A percentile compares a stretch with the other conserved stretches of the same genome.
Evolutionary conservation across 1,140 invertebrate genomes (phyloP).

Genomic region (Drosophila oshimai): DNA sequence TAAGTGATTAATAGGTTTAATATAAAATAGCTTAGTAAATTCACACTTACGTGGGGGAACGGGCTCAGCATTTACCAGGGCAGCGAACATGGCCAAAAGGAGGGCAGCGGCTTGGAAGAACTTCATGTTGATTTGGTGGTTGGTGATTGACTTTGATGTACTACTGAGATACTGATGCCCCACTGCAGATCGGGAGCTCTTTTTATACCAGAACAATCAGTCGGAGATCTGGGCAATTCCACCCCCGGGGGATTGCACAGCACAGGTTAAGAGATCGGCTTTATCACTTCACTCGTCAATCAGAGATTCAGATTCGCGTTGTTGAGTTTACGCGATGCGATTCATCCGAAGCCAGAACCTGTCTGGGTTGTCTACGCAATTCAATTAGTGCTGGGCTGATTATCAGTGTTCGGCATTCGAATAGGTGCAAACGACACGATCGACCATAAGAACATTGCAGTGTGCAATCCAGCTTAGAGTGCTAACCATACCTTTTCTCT

Average conservation of each 20-base stretch:
- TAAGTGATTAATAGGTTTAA: neutral
- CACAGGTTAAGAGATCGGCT: conserved; percentile 60
- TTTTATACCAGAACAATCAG: conserved; percentile 37
- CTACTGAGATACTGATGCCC: conserved; percentile 45
- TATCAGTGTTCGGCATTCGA: conserved; percentile 18
- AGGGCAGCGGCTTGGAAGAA: conserved; percentile 68
- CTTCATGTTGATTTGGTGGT: conserved; percentile 45
- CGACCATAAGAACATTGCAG: conserved; percentile 18
- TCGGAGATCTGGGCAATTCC: conserved; percentile 48
- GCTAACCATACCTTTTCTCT: conserved; percentile 1
- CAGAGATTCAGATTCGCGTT: conserved; percentile 13
- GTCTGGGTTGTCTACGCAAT: conserved; percentile 57
- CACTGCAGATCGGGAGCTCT: conserved; percentile 6
- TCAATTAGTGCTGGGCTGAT: conserved; percentile 24
- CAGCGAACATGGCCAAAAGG: conserved; percentile 65
- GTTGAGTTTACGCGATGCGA: conserved; percentile 18
- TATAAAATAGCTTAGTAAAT: neutral
- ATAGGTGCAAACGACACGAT: neutral
- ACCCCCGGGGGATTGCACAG: conserved; percentile 16
- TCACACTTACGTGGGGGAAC: conserved; percentile 56
- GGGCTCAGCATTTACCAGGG: conserved; percentile 55
- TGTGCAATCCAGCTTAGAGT: conserved; percentile 31
- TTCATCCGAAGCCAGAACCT: conserved; percentile 44
- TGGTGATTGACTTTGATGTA: conserved; percentile 11
- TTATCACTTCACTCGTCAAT: conserved; percentile 37